Conservation (phyloP, 2,888 invertebrate species). For the Drosophila paranaensis region DNA sequence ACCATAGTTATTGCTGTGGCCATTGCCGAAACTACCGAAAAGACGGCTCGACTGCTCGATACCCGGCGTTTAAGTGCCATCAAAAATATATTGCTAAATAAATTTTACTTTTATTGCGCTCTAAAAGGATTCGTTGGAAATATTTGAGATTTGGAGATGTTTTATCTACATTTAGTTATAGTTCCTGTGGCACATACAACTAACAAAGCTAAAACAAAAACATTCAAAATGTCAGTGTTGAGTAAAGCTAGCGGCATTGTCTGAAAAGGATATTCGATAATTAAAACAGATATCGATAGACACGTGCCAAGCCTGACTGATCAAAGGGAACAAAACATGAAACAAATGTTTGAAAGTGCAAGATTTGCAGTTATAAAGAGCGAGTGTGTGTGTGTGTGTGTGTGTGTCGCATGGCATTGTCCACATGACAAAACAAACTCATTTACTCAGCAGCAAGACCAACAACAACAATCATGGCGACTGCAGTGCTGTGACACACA, state of each 20-base stretch:
- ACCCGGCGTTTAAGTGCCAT: conserved; percentile 1
- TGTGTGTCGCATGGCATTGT: conserved; percentile 43
- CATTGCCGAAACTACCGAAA: conserved; percentile 10
- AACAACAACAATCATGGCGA: conserved; percentile 40
- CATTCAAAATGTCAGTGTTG: not conserved
- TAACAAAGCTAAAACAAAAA: conserved; percentile 9
- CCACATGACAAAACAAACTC: conserved; percentile 53
- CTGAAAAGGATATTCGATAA: conserved; percentile 13
- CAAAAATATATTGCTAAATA: not conserved
- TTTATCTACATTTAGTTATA: not conserved
- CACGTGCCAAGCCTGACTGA: conserved; percentile 11
- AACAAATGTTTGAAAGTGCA: conserved; percentile 7
- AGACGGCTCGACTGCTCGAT: not conserved
- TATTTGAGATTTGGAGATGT: not conserved
- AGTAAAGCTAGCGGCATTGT: not conserved
- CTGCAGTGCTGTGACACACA: conserved; percentile 36
- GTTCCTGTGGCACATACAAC: not conserved
- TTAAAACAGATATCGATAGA: conserved; percentile 21
- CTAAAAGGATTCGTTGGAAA: not conserved
- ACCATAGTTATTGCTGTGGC: conserved; percentile 53
- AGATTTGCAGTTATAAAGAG: conserved; percentile 2
- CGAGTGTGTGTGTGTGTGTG: conserved; percentile 1
- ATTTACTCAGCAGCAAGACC: conserved; percentile 25
- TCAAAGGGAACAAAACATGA: conserved; percentile 24
- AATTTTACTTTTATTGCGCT: not conserved